These are phyloP conservation scores for Heliconius melpomene DNA, from an alignment of 1,140 invertebrate species.

Conservation along the genomic window DNA sequence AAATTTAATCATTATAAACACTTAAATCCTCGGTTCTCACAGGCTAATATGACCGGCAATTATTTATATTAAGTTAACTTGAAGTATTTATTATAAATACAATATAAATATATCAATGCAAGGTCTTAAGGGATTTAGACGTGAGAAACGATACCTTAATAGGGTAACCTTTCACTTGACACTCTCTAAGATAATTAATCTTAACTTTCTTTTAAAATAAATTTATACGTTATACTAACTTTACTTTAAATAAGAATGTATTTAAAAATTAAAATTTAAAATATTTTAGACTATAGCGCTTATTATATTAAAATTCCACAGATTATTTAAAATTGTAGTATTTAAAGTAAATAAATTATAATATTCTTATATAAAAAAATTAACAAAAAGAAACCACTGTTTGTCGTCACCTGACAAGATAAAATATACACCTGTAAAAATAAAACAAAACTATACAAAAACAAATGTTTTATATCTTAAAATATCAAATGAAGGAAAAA, in stretches of 20 bases:
- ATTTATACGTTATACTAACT: not conserved
- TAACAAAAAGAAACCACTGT: no score
- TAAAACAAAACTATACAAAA: no score
- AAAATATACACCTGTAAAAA: not conserved
- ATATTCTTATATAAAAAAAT: not conserved
- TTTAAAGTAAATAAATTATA: no score
- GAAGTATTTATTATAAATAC: slow-evolving; percentile 24
- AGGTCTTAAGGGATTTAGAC: slow-evolving; percentile 20
- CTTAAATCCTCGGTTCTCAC: slow-evolving; percentile 34
- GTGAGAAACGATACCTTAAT: slow-evolving; percentile 18
- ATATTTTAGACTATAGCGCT: not conserved
- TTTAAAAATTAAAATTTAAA: not conserved
- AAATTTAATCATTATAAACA: not conserved
- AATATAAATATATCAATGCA: slow-evolving; percentile 20
- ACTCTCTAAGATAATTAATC: no score
- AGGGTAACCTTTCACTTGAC: slow-evolving; percentile 27
- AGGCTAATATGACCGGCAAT: slow-evolving; percentile 32
- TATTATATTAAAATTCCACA: no score
- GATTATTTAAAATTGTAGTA: no score
- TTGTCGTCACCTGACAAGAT: no score
- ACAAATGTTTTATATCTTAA: slow-evolving; percentile 3
- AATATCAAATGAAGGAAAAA: not conserved
- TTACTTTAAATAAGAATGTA: not conserved
- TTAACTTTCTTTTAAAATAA: not conserved
- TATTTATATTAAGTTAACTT: slow-evolving; percentile 26